phyloP scores from a whole-genome alignment of 2,888 invertebrate genomes.

The Azorinus chamasolen region DNA sequence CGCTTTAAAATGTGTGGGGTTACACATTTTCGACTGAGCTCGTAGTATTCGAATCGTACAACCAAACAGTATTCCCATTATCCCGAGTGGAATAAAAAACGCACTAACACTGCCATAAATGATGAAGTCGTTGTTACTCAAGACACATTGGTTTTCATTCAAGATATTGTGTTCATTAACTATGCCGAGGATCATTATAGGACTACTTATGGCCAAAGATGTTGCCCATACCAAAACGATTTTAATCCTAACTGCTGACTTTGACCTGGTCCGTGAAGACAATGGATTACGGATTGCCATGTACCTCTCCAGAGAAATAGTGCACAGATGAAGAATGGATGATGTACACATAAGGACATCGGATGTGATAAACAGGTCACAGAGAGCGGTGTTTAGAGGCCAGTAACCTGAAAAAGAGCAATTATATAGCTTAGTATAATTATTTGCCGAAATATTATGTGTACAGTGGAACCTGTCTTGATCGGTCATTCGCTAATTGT shows the following conservation, averaged over 20 bases:
- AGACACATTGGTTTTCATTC: conserved; percentile 89
- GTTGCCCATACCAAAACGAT: conserved; percentile 97
- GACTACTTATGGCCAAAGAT: conserved; percentile 89
- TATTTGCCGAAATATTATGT: too few relatives aligned
- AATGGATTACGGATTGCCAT: conserved; percentile 96
- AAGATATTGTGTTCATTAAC: conserved; percentile 89
- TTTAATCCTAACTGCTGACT: conserved; percentile 89
- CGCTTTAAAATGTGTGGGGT: conserved; percentile 48
- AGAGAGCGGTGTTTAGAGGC: conserved; percentile 90
- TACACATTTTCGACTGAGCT: conserved; percentile 88
- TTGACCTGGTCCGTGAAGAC: conserved; percentile 86
- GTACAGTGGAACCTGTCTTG: too few relatives aligned
- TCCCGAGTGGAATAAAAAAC: conserved; percentile 97
- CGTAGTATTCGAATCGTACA: conserved; percentile 96
- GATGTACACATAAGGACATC: conserved; percentile 88
- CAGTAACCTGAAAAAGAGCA: conserved; percentile 91
- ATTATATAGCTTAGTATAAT: too few relatives aligned
- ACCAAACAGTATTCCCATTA: conserved; percentile 97
- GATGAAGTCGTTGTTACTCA: conserved; percentile 87
- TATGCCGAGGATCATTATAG: conserved; percentile 86
- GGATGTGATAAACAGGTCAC: conserved; percentile 88
- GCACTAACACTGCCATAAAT: conserved; percentile 97
- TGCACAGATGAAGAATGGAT: conserved; percentile 88
- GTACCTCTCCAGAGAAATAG: conserved; percentile 90
- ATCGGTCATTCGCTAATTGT: too few relatives aligned